Evolutionary conservation across 2,113 vertebrate species (phyloP).

Genomic region (Hoplias malabaricus): DNA sequence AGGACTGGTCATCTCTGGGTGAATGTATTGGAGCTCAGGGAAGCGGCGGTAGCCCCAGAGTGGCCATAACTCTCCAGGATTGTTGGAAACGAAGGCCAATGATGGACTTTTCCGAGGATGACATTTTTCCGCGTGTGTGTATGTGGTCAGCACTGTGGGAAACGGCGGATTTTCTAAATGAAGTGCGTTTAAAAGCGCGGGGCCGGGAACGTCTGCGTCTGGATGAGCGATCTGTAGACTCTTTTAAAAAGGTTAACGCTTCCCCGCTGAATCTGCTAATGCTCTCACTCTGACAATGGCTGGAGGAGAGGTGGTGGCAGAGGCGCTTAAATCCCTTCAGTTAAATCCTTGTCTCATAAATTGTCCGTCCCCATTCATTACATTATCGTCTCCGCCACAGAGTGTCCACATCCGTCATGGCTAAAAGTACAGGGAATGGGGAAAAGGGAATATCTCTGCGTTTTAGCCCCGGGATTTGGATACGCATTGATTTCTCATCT

Average conservation of each 20-base stretch:
- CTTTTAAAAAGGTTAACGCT: conserved; percentile 74
- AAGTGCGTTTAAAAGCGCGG: conserved; percentile 57
- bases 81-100: conserved; percentile 63
- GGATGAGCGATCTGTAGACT: conserved; percentile 73
- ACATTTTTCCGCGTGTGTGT: conserved; percentile 69
- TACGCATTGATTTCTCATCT: conserved; percentile 75
- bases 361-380: conserved; percentile 73
- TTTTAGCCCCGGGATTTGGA: conserved; percentile 61
- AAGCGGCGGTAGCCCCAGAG: conserved; percentile 25
- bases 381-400: conserved; percentile 69
- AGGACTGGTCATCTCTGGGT: neutral
- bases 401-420: conserved; percentile 65
- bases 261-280: conserved; percentile 66
- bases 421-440: conserved; percentile 64
- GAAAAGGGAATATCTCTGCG: conserved; percentile 56
- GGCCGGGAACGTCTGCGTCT: conserved; percentile 49
- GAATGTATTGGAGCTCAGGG: conserved; percentile 6
- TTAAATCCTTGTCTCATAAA: conserved; percentile 72
- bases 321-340: conserved; percentile 56
- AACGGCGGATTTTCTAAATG: conserved; percentile 60
- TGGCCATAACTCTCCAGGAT: conserved; percentile 64
- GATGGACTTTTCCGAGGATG: conserved; percentile 70
- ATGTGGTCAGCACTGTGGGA: conserved; percentile 67
- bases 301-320: conserved; percentile 63
- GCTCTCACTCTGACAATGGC: conserved; percentile 72